These are phyloP conservation scores for Brachionus koreanus DNA, from an alignment of 1,140 invertebrate species.

Conservation along the genomic window DNA sequence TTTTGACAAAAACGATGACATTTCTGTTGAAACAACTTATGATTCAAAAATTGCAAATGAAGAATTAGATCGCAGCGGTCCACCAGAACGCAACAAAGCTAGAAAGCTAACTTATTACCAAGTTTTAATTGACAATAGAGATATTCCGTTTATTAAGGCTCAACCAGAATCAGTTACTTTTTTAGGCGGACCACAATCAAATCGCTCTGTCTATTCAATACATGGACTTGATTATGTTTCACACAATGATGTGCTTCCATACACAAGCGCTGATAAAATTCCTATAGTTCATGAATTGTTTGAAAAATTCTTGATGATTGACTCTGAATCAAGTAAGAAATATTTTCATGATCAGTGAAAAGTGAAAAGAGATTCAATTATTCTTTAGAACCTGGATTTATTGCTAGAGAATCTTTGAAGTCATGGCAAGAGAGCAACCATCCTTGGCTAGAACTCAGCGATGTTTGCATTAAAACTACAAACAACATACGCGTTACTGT, in stretches of 20 bases:
- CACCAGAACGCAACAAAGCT: background rate
- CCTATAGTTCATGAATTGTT: slow-evolving; percentile 89
- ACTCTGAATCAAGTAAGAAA: slow-evolving; percentile 68
- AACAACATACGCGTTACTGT: slow-evolving; percentile 90
- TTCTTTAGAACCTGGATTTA: slow-evolving; percentile 60
- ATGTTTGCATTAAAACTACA: slow-evolving; percentile 95
- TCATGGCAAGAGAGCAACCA: slow-evolving; percentile 97
- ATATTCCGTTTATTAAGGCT: slow-evolving; percentile 84
- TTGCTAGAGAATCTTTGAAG: slow-evolving; percentile 78
- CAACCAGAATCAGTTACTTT: slow-evolving; percentile 84
- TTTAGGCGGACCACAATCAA: slow-evolving; percentile 88
- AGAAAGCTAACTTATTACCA: slow-evolving; percentile 71
- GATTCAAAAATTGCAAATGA: slow-evolving; percentile 45
- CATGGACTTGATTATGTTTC: slow-evolving; percentile 90
- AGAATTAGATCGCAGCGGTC: slow-evolving; percentile 43
- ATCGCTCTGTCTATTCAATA: slow-evolving; percentile 79
- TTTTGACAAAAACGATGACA: slow-evolving; percentile 65
- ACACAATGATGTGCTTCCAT: slow-evolving; percentile 74
- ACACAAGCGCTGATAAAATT: slow-evolving; percentile 68
- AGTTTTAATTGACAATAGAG: slow-evolving; percentile 88
- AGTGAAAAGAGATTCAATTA: background rate
- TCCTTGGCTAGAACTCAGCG: slow-evolving; percentile 88
- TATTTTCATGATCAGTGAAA: too few species aligned
- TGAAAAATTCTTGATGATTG: slow-evolving; percentile 83
- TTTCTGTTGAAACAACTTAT: slow-evolving; percentile 10